phyloP scores from a whole-genome alignment of 2,113 vertebrate species.

The pig (Sus scrofa) region T2T-Sscrofa CM000824.6:132698501-132699000 shows the following conservation, averaged over 20 bases:
- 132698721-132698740: background rate
- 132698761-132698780: background rate
- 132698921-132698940: background rate
- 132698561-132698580: background rate
- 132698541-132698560: slow-evolving; percentile 21
- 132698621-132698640: background rate
- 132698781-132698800: rapidly evolving
- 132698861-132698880: background rate
- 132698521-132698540: background rate
- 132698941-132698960: background rate
- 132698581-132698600: background rate
- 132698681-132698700: slow-evolving; percentile 22
- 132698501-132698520: slow-evolving; percentile 47
- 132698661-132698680: slow-evolving; percentile 29
- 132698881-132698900: background rate
- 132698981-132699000: too few relatives aligned
- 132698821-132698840: background rate
- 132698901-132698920: background rate
- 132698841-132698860: background rate
- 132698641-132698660: slow-evolving; percentile 31
- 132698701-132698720: background rate
- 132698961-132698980: background rate
- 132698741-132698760: background rate
- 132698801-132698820: background rate
- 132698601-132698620: too few relatives aligned